Evolutionary conservation across 2,888 invertebrate species (phyloP).

Genomic region (Yponomeuta plumbellus): DNA sequence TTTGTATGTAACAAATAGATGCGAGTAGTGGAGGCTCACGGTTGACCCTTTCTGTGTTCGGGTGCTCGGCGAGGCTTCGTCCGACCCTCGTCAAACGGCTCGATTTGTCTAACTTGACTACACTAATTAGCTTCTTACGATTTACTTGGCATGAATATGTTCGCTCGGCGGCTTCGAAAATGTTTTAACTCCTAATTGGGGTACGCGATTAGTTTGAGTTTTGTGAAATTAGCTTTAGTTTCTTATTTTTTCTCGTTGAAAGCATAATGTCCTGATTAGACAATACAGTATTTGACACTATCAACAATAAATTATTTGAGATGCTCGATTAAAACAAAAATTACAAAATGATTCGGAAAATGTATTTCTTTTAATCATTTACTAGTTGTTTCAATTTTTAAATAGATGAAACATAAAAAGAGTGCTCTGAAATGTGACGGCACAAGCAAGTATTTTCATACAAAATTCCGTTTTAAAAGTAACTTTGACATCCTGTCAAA

Average conservation of each 20-base stretch:
- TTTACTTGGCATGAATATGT: slow-evolving; percentile 34
- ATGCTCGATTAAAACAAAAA: too few species aligned
- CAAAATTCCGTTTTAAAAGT: too few species aligned
- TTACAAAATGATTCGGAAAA: too few species aligned
- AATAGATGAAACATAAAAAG: too few species aligned
- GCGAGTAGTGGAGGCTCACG: not conserved
- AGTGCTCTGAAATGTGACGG: too few species aligned
- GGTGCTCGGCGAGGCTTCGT: slow-evolving; percentile 4
- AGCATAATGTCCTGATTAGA: too few species aligned
- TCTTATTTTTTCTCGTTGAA: not conserved
- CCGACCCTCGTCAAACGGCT: slow-evolving; percentile 71
- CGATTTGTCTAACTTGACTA: slow-evolving; percentile 63
- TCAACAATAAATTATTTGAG: too few species aligned
- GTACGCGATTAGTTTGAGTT: not conserved
- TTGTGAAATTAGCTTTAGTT: not conserved
- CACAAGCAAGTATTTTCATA: too few species aligned
- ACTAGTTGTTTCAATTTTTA: too few species aligned
- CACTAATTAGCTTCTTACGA: slow-evolving; percentile 59
- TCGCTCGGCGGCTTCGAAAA: slow-evolving; percentile 7
- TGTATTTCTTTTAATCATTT: too few species aligned
- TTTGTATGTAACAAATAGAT: not conserved
- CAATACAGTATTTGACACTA: too few species aligned
- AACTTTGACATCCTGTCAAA: too few species aligned
- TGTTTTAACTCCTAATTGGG: not conserved
- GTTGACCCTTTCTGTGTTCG: slow-evolving; percentile 4